Evolutionary conservation across 1,140 invertebrate genomes (phyloP).

Genomic region (Chionoecetes opilio): DNA sequence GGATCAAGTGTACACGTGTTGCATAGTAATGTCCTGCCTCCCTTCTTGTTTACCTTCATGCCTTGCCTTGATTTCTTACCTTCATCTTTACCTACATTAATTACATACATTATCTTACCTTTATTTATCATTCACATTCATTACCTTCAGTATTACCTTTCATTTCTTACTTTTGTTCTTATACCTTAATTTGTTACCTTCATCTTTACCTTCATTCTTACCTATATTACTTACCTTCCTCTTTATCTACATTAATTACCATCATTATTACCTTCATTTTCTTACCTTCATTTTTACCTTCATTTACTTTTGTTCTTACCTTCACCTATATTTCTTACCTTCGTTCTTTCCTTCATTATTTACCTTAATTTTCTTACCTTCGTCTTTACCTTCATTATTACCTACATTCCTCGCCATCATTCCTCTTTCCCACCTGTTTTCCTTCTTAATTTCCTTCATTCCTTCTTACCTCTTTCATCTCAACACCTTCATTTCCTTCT

Average conservation of each 20-base stretch:
- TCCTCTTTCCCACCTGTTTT: too few relatives aligned
- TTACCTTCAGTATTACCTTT: neutral
- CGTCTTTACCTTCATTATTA: too few relatives aligned
- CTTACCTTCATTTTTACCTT: too few relatives aligned
- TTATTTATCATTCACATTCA: neutral
- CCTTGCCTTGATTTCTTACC: neutral
- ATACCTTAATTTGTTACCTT: neutral
- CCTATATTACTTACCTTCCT: neutral
- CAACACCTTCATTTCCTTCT: neutral
- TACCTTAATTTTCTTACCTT: too few relatives aligned
- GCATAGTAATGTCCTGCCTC: neutral
- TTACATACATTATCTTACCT: neutral
- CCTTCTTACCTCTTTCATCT: too few relatives aligned
- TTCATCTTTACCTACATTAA: neutral
- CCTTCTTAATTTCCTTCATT: too few relatives aligned
- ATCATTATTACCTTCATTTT: too few relatives aligned
- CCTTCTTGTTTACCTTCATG: neutral
- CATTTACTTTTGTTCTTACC: too few relatives aligned
- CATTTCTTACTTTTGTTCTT: neutral
- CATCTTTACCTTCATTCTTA: neutral
- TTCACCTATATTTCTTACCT: too few relatives aligned
- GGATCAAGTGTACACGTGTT: neutral
- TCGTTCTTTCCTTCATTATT: too few relatives aligned
- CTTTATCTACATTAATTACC: too few relatives aligned
- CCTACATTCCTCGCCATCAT: too few relatives aligned